These are phyloP conservation scores for Orestias chungarensis DNA, from an alignment of 2,797 vertebrate species.

Conservation along the genomic window DNA sequence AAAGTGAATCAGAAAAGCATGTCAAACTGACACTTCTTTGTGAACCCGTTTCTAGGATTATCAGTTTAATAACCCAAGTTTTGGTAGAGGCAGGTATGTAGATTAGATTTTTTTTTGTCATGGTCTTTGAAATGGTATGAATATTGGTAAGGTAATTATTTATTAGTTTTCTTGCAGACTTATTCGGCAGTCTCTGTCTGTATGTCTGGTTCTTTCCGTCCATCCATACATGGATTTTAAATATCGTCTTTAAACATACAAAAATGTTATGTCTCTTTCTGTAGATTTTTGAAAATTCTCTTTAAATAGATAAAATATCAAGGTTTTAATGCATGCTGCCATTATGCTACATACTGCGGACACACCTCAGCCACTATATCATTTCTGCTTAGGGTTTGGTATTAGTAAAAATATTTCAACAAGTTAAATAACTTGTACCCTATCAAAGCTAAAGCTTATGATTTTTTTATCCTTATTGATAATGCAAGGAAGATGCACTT, in stretches of 20 bases:
- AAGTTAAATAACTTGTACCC: too few relatives aligned
- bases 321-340: not conserved
- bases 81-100: not conserved
- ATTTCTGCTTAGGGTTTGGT: not conserved
- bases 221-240: not conserved
- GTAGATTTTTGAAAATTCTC: not conserved
- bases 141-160: not conserved
- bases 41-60: not conserved
- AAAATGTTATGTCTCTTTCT: not conserved
- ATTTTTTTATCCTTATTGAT: not conserved
- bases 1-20: not conserved
- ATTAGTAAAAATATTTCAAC: too few relatives aligned
- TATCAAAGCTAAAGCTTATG: not conserved
- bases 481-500: not conserved
- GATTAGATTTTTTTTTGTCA: not conserved
- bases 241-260: not conserved
- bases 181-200: too few relatives aligned
- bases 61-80: not conserved
- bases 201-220: not conserved
- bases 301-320: not conserved
- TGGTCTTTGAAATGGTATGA: not conserved
- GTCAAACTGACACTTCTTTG: not conserved
- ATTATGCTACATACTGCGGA: not conserved
- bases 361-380: not conserved
- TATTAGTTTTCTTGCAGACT: too few relatives aligned